Evolutionary conservation across 2,888 invertebrate species (phyloP), one percentile per base, ranked within the genome.

Genomic region (Ceramica pisi): DNA sequence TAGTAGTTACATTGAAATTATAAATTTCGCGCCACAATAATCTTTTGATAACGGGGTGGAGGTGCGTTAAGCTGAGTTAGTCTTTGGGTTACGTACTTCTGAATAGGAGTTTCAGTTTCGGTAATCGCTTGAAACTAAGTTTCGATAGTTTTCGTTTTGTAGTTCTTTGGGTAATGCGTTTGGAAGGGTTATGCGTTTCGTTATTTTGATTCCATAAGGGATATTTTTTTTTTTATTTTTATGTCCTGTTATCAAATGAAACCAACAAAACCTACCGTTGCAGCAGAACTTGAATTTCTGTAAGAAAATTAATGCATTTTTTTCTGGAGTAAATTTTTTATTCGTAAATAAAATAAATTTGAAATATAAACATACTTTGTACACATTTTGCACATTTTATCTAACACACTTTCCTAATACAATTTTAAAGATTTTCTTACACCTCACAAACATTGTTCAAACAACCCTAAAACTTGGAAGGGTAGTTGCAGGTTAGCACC

Each of bases 401-500:
- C 12, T 2, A 53, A 2, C 23, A 19, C 23, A 19, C 6, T 10
- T 35, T 38, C 0, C 5, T 9, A 7, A 35, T n/a, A 2, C 14
- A 1, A 16, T 38, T 41, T 41, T 4, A 10, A 31, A 7, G 0
- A 55, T 31, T 38, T 46, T 38, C 26, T 2, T 14, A 50, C 26
- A 44, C 38, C 38, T 7, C 89, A 84, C 12, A 48, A 67, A 14
- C 57, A 48, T 41, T 59, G 46, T 79, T 79, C 60, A 65, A 89
- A 72, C 88, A 82, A 78, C 84, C 86, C 86, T 83, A 84, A 74
- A 78, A 77, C 79, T 82, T 80, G 70, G 64, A 82, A 87, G 88
- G 90, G 91, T 90, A 90, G 90, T 89, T 89, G 87, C 87, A 92
- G 92, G 94, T 95, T 95, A 96, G 93, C 91, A 90, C 91, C 89